Conservation (phyloP, 2,888 invertebrate genomes). For the Aspidapion aeneum region DNA sequence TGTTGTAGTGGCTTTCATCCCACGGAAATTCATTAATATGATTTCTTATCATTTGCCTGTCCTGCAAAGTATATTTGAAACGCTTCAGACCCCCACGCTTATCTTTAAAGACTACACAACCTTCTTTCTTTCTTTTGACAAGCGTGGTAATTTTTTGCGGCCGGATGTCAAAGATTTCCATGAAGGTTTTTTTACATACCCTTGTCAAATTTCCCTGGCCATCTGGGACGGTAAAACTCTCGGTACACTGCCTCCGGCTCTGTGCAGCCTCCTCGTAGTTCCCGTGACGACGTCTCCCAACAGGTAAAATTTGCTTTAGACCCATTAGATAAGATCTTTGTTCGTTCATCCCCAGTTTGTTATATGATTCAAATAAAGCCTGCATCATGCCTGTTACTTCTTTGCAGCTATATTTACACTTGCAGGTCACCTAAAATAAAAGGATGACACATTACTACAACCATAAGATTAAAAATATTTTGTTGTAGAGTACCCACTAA, state of each 20-base stretch:
- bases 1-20: background rate
- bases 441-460: too few relatives aligned
- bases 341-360: too few relatives aligned
- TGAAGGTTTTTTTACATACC: constrained; percentile 27
- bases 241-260: constrained; percentile 24
- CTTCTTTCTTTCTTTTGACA: constrained; percentile 17
- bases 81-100: constrained; percentile 3
- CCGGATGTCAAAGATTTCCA: too few relatives aligned
- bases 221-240: constrained; percentile 26
- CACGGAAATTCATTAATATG: constrained; percentile 3
- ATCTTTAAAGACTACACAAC: constrained; percentile 1
- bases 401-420: too few relatives aligned
- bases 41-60: too few relatives aligned
- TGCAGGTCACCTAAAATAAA: too few relatives aligned
- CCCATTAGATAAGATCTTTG: constrained; percentile 14
- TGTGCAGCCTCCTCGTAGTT: background rate
- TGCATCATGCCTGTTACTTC: too few relatives aligned
- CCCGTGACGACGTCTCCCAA: constrained; percentile 2
- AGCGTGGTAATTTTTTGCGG: constrained; percentile 13
- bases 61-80: constrained; percentile 1
- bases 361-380: too few relatives aligned
- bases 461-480: too few relatives aligned
- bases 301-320: constrained; percentile 10
- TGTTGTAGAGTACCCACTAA: too few relatives aligned
- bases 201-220: constrained; percentile 22